Conservation (phyloP, 2,113 vertebrate genomes). For the Psittacara wagleri region DNA sequence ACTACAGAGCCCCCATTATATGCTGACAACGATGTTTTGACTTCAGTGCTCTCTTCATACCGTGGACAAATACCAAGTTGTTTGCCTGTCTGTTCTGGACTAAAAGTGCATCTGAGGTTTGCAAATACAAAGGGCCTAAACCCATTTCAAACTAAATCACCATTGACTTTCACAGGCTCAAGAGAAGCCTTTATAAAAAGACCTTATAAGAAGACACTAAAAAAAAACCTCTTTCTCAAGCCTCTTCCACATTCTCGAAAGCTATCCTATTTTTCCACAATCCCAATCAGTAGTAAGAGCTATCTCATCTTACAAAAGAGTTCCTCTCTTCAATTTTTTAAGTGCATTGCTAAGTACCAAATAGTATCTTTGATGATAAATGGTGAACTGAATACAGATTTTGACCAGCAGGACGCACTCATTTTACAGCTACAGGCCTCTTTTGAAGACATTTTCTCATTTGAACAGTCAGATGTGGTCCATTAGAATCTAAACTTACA, state of each 20-base stretch:
- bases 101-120: conserved; percentile 14
- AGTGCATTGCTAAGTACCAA: background rate
- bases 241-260: background rate
- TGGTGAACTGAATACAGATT: background rate
- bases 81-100: background rate
- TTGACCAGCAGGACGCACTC: background rate
- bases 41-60: conserved; percentile 16
- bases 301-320: background rate
- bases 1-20: background rate
- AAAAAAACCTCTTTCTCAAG: background rate
- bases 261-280: background rate
- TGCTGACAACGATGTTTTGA: background rate
- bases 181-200: background rate
- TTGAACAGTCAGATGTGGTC: background rate
- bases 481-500: background rate
- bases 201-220: background rate
- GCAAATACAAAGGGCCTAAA: conserved; percentile 3
- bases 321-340: background rate
- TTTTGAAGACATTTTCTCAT: background rate
- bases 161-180: background rate
- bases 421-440: background rate
- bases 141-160: background rate
- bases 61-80: conserved; percentile 7
- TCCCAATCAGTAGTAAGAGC: background rate
- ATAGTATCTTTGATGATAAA: background rate